Percentiles rank a stretch among this genome's conserved stretches.
These are phyloP conservation scores for Gnathonemus echidnorhynchus DNA, from an alignment of 2,113 vertebrate species.

Conservation along the genomic window DNA sequence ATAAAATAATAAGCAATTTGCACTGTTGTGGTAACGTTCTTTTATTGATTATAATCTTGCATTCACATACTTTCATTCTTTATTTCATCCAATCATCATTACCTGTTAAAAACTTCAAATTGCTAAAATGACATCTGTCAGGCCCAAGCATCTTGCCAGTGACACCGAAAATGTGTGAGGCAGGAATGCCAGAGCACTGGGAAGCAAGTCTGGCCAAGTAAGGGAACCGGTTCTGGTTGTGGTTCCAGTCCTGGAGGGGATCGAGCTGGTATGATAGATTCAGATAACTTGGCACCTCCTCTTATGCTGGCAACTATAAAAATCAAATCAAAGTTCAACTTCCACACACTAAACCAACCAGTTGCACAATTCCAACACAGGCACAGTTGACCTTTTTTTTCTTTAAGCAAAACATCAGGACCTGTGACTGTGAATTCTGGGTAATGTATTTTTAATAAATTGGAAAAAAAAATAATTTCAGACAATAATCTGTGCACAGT, in stretches of 20 bases:
- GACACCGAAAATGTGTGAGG: background rate
- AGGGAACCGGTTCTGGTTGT: background rate
- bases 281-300: background rate
- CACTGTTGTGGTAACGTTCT: background rate
- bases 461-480: background rate
- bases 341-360: background rate
- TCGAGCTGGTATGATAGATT: background rate
- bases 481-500: background rate
- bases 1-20: background rate
- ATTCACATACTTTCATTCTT: background rate
- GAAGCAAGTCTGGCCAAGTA: background rate
- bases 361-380: background rate
- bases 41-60: background rate
- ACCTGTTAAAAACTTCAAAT: background rate
- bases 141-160: background rate
- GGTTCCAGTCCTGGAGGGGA: background rate
- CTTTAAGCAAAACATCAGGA: background rate
- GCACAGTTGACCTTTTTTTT: background rate
- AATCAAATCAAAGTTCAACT: background rate
- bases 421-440: background rate
- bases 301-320: background rate
- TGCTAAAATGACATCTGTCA: background rate
- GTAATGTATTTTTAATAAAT: background rate
- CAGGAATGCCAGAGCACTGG: background rate
- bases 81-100: background rate